Base-by-base conservation (phyloP, 2,113 vertebrate species). In the Stegastes partitus region DNA sequence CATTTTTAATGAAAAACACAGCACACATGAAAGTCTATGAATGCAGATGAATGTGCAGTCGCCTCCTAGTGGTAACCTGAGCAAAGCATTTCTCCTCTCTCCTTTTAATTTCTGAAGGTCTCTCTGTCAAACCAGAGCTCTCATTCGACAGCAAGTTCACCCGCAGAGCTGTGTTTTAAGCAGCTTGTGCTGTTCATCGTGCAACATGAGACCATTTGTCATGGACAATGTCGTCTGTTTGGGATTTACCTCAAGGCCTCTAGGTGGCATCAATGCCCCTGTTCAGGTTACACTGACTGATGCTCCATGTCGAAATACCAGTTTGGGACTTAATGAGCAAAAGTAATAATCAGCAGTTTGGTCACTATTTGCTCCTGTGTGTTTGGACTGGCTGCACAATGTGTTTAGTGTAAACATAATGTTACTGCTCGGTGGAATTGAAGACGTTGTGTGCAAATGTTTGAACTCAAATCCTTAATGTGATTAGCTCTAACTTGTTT, bases 191-290 rank as follows among this genome's bases (percentile, higher is more conserved):
- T 26, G 19, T 59, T 77, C 66, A 53, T 19, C 7, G 1, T 63
- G 65, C 53, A 82, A 67, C 62, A 53, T 57, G 74, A 89, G 54
- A 73, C 62, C 68, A 18, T 65, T 81, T 70, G 14, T 78, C 50
- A 61, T 10, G 31, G 54, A 70, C 55, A 50, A 3, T 25, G 28
- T 68, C 0, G n/a, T 34, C 28, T 68, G 5, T 57, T 51, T 42
- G 49, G 66, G 64, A 26, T 76, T 64, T 34, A 69, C 65, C 68
- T 21, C 2, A 34, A 39, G 26, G 68, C 85, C 87, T 91, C 84
- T 85, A 92, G 92, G 44, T 91, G 93, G 89, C 89, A 83, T 76
- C 70, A 77, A 37, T 80, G 82, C 25, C 68, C 64, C 34, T 69
- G 71, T 84, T 85, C 83, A 67, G 55, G 68, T 84, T 74, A 34